Evolutionary conservation across 2,113 vertebrate genomes (phyloP), one percentile per base, ranked within the genome.

Genomic region (Pionites leucogaster): DNA sequence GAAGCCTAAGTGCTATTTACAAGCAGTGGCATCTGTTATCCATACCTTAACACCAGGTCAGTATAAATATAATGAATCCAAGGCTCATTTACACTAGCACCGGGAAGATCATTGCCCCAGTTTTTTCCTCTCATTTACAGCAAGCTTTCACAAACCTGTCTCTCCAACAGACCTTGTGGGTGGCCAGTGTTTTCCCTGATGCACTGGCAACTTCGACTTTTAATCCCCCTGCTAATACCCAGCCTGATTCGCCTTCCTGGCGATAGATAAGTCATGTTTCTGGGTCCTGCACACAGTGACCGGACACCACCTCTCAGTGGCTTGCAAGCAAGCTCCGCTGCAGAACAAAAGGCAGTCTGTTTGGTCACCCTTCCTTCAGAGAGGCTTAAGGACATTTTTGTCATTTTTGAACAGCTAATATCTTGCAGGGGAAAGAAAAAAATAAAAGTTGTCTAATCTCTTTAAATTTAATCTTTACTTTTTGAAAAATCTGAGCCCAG

Each of bases 381-480:
- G 97, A 97, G 97, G 99, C 99, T 99, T 99, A 99, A 94, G 97
- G 97, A 98, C 99, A 99, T 99, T 99, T 99, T 99, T 99, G 99
- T 99, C 99, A 99, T 99, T 99, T 99, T 99, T 99, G 98, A 99
- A 98, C 99, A 98, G 99, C 99, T 99, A 99, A 99, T 99, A 99
- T 99, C 98, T 98, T 98, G 98, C 97, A 65, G 93, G 78, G 71
- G 68, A 71, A 31, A 50, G 53, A 19, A 9, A 67, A 44, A 74
- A 75, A 89, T 95, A 81, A 98, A 99, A 98, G 98, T 99, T 98
- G 98, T 98, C 98, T 99, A 99, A 99, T 99, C 99, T 99, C 98
- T 99, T 98, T 98, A 99, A 96, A 97, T 98, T 99, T 99, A 99
- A 99, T 98, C 99, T 99, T 98, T 98, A 28, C 97, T 98, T 98